Base-by-base conservation (phyloP, 2,113 vertebrate genomes). In the Halcyon senegalensis region DNA sequence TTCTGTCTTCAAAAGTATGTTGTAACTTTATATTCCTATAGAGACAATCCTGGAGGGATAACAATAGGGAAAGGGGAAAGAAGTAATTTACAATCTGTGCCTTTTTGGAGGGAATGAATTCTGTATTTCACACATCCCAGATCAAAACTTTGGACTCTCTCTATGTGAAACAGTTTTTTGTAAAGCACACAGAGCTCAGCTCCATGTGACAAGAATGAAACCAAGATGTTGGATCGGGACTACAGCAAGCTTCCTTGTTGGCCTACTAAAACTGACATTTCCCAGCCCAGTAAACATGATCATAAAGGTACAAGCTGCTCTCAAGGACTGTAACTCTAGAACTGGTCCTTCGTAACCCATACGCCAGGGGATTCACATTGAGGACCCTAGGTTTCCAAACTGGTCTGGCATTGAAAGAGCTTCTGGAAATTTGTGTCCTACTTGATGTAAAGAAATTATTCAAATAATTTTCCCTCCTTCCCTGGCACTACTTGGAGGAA, bases 271-370 rank as follows among this genome's bases (percentile, higher is more conserved):
- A 35, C 44, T 93, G 84, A 75, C 56, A 35, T 66, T 86, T 86
- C 82, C 24, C 33, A 83, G 67, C 39, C 33, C 50, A 66, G 21
- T 68, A 44, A 75, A 43, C 0, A 5, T 0, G 0, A 30, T 66
- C 70, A n/a, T 24, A 51, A 85, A 90, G 37, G 12, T 10, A 75
- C 7, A 62, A 78, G 46, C 46, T 46, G 5, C 16, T 89, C 80
- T 78, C 72, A n/a, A 56, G 20, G 55, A 41, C 31, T 84, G 35
- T 69, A 84, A 64, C 6, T 4, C 53, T 92, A 75, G 24, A 92
- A n/a, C 50, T 30, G 41, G 19, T 46, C 50, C 37, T 75, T 84
- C 62, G 48, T 50, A 93, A 55, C 11, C 5, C 2, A 2, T n/a
- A 28, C 41, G 13, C 28, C 12, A 77, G 37, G 9, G 67, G 13